Evolutionary conservation across 1,140 invertebrate species (phyloP), one percentile per base, ranked within the genome.

Genomic region (Dermatophagoides farinae): DNA sequence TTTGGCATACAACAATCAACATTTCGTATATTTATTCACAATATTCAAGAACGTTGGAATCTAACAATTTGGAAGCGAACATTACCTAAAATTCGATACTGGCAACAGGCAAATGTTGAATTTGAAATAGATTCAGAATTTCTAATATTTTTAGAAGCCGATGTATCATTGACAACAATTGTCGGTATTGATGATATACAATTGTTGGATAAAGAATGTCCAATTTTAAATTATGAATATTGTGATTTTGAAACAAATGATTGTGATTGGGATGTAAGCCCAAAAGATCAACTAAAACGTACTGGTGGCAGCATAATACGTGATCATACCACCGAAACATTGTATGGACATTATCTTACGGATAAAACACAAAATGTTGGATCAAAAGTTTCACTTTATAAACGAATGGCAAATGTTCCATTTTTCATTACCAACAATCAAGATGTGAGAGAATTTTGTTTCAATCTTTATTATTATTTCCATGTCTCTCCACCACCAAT

Each of bases 161-260:
- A 6, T 6, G 23, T 38, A 11, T 12, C 16, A 1, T 1, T 23
- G 23, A 41, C 53, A 12, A 14, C 38, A 39, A 55, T 31, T 14
- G 31, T 55, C 23, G 53, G 53, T 12, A 14, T 55, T 11, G 53
- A 55, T 23, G 38, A 39, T 44, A 55, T 44, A 25, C 16, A 55
- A 44, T 25, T 55, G 53, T 4, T 40, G 4, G 14, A 39, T 41
- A 23, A 23, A 20, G 25, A 55, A 14, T 55, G 53, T 44, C 31
- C 23, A 16, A 40, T 38, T 12, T 4, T 38, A 11, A 55, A 14
- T 25, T 1, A 1, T 14, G 53, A 55, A 44, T 55, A 25, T 40
- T 55, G 53, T 44, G 53, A 55, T 38, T 38, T 55, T 12, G 53
- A 55, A 44, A 14, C 39, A n/a, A 55, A 55, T 25, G 5, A 37